Conservation (phyloP, 2,113 vertebrate species). For the Puntigrus tetrazona region DNA sequence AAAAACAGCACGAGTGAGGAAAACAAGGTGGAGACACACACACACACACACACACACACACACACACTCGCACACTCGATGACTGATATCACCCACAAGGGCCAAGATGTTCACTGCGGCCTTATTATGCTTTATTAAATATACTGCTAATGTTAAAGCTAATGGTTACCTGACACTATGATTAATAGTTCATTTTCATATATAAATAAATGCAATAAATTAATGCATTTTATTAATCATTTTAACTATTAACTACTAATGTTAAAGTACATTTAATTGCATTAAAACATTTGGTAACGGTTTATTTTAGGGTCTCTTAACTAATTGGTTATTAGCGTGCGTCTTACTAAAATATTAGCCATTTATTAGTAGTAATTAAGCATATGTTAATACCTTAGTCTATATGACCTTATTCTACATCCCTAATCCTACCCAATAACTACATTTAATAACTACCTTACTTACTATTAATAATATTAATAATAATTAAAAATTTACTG, state of each 20-base stretch:
- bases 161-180: background rate
- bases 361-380: no score
- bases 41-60: background rate
- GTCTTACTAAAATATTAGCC: no score
- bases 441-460: no score
- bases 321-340: no score
- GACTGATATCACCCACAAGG: background rate
- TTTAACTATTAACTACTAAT: background rate
- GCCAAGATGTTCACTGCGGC: background rate
- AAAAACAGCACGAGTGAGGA: slow-evolving; percentile 47
- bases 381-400: no score
- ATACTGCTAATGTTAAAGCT: background rate
- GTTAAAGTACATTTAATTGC: background rate
- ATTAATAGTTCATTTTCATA: background rate
- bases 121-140: background rate
- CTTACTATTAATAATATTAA: no score
- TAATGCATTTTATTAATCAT: background rate
- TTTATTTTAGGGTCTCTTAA: no score
- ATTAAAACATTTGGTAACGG: no score
- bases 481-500: no score
- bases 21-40: slow-evolving; percentile 43
- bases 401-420: no score
- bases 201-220: background rate
- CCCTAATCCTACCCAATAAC: no score
- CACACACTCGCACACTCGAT: background rate